Conservation (phyloP, 2,888 invertebrate genomes). For the Lepidocyrtoides sp. region DNA sequence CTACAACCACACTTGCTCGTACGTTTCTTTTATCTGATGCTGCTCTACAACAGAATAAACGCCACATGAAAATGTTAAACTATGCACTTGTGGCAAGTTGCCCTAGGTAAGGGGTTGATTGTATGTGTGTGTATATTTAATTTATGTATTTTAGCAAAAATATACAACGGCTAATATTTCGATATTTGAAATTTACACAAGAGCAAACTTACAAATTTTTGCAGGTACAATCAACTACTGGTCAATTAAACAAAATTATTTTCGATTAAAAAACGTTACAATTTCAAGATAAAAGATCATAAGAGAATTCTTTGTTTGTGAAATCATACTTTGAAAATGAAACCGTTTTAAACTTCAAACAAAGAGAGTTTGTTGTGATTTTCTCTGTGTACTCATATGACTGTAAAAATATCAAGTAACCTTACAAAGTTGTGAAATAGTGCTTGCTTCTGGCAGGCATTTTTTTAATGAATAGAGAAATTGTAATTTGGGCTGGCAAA, state of each 20-base stretch:
- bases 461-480: slow-evolving; percentile 17
- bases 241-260: background rate
- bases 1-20: background rate
- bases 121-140: too few relatives aligned
- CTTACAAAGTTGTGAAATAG: background rate
- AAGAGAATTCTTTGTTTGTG: background rate
- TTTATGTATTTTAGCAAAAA: too few relatives aligned
- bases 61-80: background rate
- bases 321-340: background rate
- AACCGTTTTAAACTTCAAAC: background rate
- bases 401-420: background rate
- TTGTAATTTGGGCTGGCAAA: slow-evolving; percentile 1
- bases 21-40: background rate
- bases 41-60: background rate
- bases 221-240: too few relatives aligned
- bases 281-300: slow-evolving; percentile 33
- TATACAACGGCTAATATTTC: background rate
- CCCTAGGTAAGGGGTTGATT: slow-evolving; percentile 21
- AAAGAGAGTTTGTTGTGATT: background rate
- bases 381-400: background rate
- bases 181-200: background rate
- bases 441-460: background rate
- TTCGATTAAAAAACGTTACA: background rate
- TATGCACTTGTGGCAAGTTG: background rate
- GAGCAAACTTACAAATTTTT: too few relatives aligned